Evolutionary conservation across 2,888 invertebrate genomes (phyloP).

Genomic region (Harpalus rufipes): DNA sequence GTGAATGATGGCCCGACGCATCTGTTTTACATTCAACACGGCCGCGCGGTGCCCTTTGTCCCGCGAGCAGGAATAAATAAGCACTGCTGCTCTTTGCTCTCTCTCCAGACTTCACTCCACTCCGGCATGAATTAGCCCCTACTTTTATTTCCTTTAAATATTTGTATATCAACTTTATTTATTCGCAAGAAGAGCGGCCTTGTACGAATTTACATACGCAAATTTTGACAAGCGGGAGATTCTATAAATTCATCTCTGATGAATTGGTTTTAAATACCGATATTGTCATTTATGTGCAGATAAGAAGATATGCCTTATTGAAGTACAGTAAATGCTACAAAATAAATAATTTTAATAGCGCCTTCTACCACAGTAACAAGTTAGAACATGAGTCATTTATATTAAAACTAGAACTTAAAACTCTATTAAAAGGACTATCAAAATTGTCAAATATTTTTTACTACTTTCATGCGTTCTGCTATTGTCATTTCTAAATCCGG

Average conservation of each 20-base stretch:
- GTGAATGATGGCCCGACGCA: slow-evolving; percentile 74
- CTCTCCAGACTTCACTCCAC: slow-evolving; percentile 30
- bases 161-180: slow-evolving; percentile 76
- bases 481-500: too few relatives aligned
- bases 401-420: too few relatives aligned
- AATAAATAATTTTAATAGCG: too few relatives aligned
- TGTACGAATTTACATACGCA: slow-evolving; percentile 66
- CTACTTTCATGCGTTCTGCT: too few relatives aligned
- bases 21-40: slow-evolving; percentile 75
- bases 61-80: slow-evolving; percentile 74
- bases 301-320: too few relatives aligned
- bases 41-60: slow-evolving; percentile 74
- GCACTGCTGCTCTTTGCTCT: background rate
- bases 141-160: slow-evolving; percentile 75
- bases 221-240: slow-evolving; percentile 65
- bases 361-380: too few relatives aligned
- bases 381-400: too few relatives aligned
- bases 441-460: too few relatives aligned
- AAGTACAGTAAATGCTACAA: too few relatives aligned
- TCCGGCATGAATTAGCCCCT: slow-evolving; percentile 60
- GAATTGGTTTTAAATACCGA: background rate
- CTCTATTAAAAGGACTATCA: too few relatives aligned
- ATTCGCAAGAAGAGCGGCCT: slow-evolving; percentile 72
- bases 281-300: background rate
- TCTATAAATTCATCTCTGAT: slow-evolving; percentile 48